phyloP scores from a whole-genome alignment of 2,888 invertebrate species.

The Ochropleura leucogaster region DNA sequence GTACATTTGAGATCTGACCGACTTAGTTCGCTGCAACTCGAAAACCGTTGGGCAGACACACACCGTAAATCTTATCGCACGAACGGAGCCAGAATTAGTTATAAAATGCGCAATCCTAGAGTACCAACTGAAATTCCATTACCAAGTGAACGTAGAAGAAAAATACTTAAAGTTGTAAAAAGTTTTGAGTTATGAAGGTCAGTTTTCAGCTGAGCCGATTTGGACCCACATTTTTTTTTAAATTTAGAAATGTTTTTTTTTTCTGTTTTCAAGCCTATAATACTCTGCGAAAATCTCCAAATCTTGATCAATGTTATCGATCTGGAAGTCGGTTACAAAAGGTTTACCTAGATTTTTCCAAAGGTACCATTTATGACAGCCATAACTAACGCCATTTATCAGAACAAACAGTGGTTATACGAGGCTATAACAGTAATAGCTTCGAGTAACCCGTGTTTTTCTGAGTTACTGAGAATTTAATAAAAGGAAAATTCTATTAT shows the following conservation, averaged over 20 bases:
- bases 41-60: slow-evolving; percentile 63
- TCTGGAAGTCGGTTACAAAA: not conserved
- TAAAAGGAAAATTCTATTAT: slow-evolving; percentile 2
- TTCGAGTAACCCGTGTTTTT: not conserved
- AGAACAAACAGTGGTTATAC: not conserved
- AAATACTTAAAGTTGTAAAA: slow-evolving; percentile 58
- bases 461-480: slow-evolving; percentile 2
- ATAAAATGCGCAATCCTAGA: slow-evolving; percentile 61
- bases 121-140: slow-evolving; percentile 59
- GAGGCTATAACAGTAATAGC: not conserved
- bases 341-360: not conserved
- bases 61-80: slow-evolving; percentile 66
- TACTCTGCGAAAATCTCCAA: not conserved
- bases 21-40: slow-evolving; percentile 55
- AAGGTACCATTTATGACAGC: not conserved
- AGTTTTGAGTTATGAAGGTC: slow-evolving; percentile 57
- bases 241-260: not conserved
- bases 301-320: not conserved
- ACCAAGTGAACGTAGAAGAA: slow-evolving; percentile 52
- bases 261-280: not conserved
- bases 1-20: slow-evolving; percentile 56
- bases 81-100: slow-evolving; percentile 65
- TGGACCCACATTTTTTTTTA: slow-evolving; percentile 3
- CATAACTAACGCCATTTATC: slow-evolving; percentile 9
- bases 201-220: slow-evolving; percentile 27